Conservation (phyloP, 2,113 vertebrate species). For the Sinosuthora webbiana region DNA sequence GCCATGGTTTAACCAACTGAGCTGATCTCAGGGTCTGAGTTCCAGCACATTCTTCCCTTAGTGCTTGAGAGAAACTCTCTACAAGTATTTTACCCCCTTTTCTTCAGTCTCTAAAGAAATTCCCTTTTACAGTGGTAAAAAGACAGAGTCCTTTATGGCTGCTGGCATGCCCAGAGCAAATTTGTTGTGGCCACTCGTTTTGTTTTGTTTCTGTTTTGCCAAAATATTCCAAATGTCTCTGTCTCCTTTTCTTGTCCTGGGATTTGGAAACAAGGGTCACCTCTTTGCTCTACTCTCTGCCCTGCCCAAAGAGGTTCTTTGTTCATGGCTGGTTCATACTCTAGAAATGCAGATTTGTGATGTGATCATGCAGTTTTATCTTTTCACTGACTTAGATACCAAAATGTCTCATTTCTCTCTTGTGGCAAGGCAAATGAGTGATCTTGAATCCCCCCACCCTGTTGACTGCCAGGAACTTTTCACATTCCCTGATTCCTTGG, state of each 20-base stretch:
- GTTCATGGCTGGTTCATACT: not conserved
- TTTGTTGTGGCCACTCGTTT: not conserved
- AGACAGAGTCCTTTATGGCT: not conserved
- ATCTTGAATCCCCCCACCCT: not conserved
- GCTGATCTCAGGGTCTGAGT: not conserved
- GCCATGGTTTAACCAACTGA: not conserved
- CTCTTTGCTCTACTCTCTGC: not conserved
- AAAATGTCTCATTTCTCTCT: not conserved
- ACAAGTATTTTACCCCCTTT: not conserved
- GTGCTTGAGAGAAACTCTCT: not conserved
- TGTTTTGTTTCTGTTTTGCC: not conserved
- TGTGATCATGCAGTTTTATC: not conserved
- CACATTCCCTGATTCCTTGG: rapidly evolving
- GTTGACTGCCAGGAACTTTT: not conserved
- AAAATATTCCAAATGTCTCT: not conserved
- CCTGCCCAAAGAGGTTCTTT: not conserved
- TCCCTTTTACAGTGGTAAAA: not conserved
- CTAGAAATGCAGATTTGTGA: not conserved
- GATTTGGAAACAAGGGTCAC: not conserved
- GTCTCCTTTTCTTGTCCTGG: not conserved
- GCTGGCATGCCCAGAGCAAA: not conserved
- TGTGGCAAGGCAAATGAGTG: not conserved
- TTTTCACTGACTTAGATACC: not conserved
- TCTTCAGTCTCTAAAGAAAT: not conserved
- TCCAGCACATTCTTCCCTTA: not conserved